Percentiles rank a stretch among this genome's conserved stretches.
These are phyloP conservation scores for Megaleporinus macrocephalus DNA, from an alignment of 2,113 vertebrate genomes.

Conservation along the genomic window DNA sequence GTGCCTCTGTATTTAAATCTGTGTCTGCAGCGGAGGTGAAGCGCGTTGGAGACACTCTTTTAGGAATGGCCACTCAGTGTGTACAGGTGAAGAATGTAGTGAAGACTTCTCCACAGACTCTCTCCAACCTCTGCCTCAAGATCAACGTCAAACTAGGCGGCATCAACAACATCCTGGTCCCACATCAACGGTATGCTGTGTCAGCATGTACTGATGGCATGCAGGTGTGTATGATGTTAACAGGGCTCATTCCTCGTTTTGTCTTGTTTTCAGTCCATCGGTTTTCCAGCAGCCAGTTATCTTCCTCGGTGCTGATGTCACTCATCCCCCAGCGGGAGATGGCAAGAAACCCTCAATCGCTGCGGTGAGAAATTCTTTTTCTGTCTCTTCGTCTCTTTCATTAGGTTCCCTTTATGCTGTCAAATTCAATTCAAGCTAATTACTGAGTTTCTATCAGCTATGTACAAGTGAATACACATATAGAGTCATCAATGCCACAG, in stretches of 20 bases:
- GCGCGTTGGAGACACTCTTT: conserved; percentile 92
- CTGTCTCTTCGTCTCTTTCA: background rate
- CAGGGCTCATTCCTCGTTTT: background rate
- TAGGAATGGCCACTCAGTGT: conserved; percentile 97
- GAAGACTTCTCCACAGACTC: conserved; percentile 97
- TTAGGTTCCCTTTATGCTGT: background rate
- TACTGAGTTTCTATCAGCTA: no score
- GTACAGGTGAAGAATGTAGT: conserved; percentile 99
- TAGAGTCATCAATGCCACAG: no score
- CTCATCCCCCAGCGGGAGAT: conserved; percentile 95
- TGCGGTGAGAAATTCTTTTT: conserved; percentile 82
- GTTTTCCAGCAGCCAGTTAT: conserved; percentile 99
- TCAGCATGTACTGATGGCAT: background rate
- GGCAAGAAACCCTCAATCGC: conserved; percentile 98
- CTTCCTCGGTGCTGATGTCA: conserved; percentile 97
- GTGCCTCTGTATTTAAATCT: background rate
- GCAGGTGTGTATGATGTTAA: background rate
- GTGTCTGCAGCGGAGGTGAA: conserved; percentile 89
- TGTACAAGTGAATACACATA: no score
- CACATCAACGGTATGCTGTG: conserved; percentile 90
- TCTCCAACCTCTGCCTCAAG: conserved; percentile 97
- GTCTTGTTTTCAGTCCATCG: conserved; percentile 82
- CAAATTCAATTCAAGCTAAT: no score
- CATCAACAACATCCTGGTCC: conserved; percentile 98
- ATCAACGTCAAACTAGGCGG: conserved; percentile 95